phyloP scores from a whole-genome alignment of 2,797 vertebrate species.

The Varecia variegata region DNA sequence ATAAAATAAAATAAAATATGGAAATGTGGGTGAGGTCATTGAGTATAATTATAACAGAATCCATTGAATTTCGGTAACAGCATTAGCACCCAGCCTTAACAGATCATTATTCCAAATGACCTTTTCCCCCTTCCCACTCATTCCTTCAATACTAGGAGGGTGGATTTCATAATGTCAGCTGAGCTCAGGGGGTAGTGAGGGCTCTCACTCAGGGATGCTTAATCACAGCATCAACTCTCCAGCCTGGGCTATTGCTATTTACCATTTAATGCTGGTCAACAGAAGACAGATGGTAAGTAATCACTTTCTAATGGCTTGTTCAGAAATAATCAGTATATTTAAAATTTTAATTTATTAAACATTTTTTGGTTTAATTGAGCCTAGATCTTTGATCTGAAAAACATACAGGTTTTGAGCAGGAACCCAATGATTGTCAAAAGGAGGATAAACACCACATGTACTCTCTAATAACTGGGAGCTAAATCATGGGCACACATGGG shows the following conservation, averaged over 20 bases:
- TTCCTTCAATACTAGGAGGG: background rate
- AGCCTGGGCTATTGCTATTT: constrained; percentile 21
- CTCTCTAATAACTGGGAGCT: background rate
- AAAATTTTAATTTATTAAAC: constrained; percentile 27
- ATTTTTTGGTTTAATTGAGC: constrained; percentile 29
- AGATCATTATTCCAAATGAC: constrained; percentile 5
- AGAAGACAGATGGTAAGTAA: constrained; percentile 48
- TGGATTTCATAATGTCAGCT: constrained; percentile 45
- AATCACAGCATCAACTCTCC: background rate
- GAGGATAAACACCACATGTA: background rate
- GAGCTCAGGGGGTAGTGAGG: background rate
- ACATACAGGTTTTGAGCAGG: constrained; percentile 18
- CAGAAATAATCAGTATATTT: constrained; percentile 48
- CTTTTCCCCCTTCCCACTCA: background rate
- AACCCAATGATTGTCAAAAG: background rate
- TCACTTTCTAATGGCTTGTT: constrained; percentile 51
- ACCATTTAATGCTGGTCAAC: background rate
- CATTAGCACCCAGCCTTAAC: background rate
- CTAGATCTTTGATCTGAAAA: constrained; percentile 2
- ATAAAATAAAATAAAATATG: background rate
- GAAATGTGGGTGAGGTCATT: background rate
- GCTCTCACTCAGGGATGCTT: background rate
- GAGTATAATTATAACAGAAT: background rate
- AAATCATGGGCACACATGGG: background rate
- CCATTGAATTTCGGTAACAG: constrained; percentile 13